Percentiles rank a stretch among this genome's conserved stretches.
Conservation (phyloP, 1,140 invertebrate genomes). For the Galendromus occidentalis region DNA sequence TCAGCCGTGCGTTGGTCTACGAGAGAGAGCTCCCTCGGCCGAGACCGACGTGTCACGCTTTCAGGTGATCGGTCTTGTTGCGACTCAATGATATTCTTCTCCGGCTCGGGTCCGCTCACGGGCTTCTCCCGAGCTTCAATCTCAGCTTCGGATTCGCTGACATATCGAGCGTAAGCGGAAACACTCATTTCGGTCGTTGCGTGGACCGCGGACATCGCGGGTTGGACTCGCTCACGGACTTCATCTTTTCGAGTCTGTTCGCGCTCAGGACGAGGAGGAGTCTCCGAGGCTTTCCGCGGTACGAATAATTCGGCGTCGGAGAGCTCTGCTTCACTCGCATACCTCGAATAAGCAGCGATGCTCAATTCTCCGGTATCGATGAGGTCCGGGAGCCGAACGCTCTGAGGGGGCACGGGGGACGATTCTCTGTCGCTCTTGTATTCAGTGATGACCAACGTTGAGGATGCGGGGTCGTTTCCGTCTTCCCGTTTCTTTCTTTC, state of each 20-base stretch:
- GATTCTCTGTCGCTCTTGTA: too few relatives aligned
- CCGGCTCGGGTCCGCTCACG: too few relatives aligned
- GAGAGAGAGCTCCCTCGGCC: too few relatives aligned
- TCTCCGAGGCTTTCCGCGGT: too few relatives aligned
- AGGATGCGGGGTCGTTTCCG: not conserved
- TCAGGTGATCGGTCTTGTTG: too few relatives aligned
- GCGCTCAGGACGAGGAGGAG: too few relatives aligned
- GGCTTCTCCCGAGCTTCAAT: not conserved
- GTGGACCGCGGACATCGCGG: too few relatives aligned
- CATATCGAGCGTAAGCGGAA: not conserved
- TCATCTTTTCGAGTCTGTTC: too few relatives aligned
- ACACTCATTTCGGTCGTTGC: not conserved
- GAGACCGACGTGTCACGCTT: too few relatives aligned
- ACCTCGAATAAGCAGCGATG: not conserved
- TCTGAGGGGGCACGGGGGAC: not conserved
- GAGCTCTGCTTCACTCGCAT: not conserved
- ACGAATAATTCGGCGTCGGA: conserved; percentile 1
- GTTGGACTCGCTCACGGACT: too few relatives aligned
- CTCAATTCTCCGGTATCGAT: not conserved
- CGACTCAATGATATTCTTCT: too few relatives aligned
- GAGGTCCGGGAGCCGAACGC: not conserved
- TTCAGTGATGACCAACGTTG: not conserved
- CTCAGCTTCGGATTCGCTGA: not conserved
- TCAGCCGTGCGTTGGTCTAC: too few relatives aligned
- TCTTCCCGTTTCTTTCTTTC: not conserved